Base-by-base conservation (phyloP, 2,888 invertebrate genomes). In the Dryobota labecula region DNA sequence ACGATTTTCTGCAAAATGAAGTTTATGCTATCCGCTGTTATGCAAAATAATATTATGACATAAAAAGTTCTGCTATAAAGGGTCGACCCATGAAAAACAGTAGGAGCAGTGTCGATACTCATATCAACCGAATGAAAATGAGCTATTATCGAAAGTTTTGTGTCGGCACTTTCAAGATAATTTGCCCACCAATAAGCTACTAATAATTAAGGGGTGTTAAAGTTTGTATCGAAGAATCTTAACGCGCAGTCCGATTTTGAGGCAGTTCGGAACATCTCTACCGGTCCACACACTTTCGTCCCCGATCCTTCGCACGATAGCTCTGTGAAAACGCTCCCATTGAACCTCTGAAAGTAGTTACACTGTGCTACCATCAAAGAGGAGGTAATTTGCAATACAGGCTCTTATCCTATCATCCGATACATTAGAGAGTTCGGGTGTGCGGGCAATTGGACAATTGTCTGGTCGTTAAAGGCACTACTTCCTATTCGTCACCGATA, bases 391-490 rank as follows among this genome's bases (percentile, higher is more conserved):
- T 91, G 93, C 93, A 79, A 91, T 90, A 89, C 83, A 73, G 80
- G 84, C 90, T 88, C 86, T 93, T 93, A 93, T 93, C 90, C 94
- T 90, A 93, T 93, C 90, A 90, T 86, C 78, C 81, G 84, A 88
- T 88, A 90, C 89, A 92, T 92, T 92, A 92, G 92, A 93, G 92
- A 92, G 92, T 92, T 87, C 87, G 84, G 85, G 84, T 85, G 84
- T 76, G 75, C 76, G 83, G 93, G 77, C 79, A 94, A 94, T 94
- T 94, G 94, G 88, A 89, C 90, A 93, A 94, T 94, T 94, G 94
- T 87, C 65, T 73, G 81, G 84, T 90, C 88, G 89, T 91, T 90
- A 82, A 82, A 84, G 81, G 70, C 80, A 88, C 85, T 89, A 83
- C 88, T 91, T 88, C 89, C 88, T 90, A 90, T 91, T 91, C 87